Evolutionary conservation across 2,888 invertebrate species (phyloP), one percentile per base, ranked within the genome.

Genomic region (Synanthedon andrenaeformis): DNA sequence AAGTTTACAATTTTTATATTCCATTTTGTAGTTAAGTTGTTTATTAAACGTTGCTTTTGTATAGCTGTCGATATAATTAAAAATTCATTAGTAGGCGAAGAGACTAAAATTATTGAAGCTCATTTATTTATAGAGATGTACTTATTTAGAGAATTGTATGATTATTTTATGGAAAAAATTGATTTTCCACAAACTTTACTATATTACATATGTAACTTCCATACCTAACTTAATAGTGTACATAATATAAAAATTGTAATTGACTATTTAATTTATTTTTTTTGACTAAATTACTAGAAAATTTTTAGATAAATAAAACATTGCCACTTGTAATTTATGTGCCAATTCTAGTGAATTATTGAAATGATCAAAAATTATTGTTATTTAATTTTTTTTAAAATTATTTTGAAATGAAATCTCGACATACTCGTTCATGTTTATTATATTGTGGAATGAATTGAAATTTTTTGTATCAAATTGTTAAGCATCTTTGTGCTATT

Each of bases 281-380:
- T 49, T 23, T 17, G 17, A 23, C 8, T 17, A 19, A 17, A 17
- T 35, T 49, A 35, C 35, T 35, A 35, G 19, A 28, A 28, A 28
- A 35, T 12, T 51, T 13, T 51, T 35, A 51, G 41, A 51, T 23
- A 41, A 51, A 51, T 28, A 51, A 23, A 23, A 51, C 28, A 28
- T 51, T 19, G 49, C 52, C 49, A 49, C 48, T 60, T 61, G 64
- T 65, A 69, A 68, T 64, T 62, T 57, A 67, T 72, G 81, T 83
- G 82, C 84, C 83, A 83, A 83, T 69, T 61, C 66, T 82, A 81
- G 79, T 69, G 60, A 76, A 79, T 70, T 66, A 63, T 67, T 23
- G 64, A 57, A 56, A 52, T 52, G 48, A 23, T 41, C n/a, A 60
- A 49, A 62, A 59, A 57, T 56, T 59, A 59, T 65, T 63, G 76